Percentiles rank a stretch among this genome's conserved stretches.
phyloP scores from a whole-genome alignment of 2,113 vertebrate genomes.

The Damaliscus lunatus region DNA sequence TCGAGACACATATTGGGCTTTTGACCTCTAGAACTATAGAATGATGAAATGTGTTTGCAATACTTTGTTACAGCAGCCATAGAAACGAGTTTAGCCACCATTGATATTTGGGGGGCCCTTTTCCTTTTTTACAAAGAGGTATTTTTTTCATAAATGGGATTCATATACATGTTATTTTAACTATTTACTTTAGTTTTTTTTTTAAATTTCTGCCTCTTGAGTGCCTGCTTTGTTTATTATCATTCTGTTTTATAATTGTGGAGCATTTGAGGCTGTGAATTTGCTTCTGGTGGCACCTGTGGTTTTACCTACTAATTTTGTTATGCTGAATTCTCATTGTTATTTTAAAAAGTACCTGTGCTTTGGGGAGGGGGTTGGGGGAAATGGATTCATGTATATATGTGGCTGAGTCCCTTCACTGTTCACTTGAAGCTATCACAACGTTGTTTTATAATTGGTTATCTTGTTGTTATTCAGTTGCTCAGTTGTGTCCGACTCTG shows the following conservation, averaged over 20 bases:
- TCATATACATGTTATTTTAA: not conserved
- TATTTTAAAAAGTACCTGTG: not conserved
- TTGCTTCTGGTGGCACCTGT: conserved; percentile 7
- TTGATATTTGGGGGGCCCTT: not conserved
- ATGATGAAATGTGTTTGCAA: not conserved
- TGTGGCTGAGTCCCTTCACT: not conserved
- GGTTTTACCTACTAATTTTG: not conserved
- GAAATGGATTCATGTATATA: not conserved
- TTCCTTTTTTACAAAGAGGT: not conserved
- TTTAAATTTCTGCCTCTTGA: not conserved
- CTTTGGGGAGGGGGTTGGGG: not conserved
- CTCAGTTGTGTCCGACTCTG: not conserved
- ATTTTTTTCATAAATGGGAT: not conserved
- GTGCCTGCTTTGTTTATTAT: not conserved
- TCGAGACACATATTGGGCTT: not conserved
- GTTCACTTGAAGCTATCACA: not conserved
- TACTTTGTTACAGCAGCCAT: not conserved
- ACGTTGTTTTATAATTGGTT: not conserved
- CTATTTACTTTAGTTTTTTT: not conserved
- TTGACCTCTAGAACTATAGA: not conserved
- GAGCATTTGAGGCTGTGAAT: not conserved
- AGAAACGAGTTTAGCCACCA: not conserved
- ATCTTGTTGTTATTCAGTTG: not conserved
- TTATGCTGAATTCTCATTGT: not conserved
- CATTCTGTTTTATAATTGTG: not conserved